phyloP scores from a whole-genome alignment of 2,797 vertebrate genomes.

The Coregonus sp. region DNA sequence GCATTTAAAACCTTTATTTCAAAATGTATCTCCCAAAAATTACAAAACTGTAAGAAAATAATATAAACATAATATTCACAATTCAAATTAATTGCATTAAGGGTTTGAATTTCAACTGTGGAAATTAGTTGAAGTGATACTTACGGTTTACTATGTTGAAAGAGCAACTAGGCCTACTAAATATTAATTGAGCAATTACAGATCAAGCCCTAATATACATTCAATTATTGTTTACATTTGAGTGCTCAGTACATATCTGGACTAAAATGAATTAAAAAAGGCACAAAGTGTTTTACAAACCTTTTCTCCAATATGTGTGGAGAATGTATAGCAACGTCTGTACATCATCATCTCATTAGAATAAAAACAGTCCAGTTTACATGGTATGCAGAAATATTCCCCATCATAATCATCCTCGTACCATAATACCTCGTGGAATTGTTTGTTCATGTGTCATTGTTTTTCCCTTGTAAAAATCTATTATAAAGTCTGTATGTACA shows the following conservation, averaged over 20 bases:
- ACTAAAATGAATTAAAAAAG: slow-evolving; percentile 10
- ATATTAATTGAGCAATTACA: not conserved
- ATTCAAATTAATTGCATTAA: slow-evolving; percentile 25
- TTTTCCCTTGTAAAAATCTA: slow-evolving; percentile 2
- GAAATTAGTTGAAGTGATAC: slow-evolving; percentile 13
- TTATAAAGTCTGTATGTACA: slow-evolving; percentile 17
- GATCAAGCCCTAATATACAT: not conserved
- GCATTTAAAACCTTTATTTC: slow-evolving; percentile 32
- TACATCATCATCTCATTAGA: not conserved
- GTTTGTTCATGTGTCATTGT: slow-evolving; percentile 3
- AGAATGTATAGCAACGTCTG: not conserved
- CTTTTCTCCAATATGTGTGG: not conserved
- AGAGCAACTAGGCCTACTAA: slow-evolving; percentile 1
- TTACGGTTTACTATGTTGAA: not conserved
- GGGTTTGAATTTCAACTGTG: slow-evolving; percentile 26
- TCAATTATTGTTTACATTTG: not conserved
- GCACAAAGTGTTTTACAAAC: slow-evolving; percentile 3
- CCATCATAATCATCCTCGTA: not conserved
- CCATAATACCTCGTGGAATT: not conserved
- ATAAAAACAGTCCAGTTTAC: slow-evolving; percentile 2
- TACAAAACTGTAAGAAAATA: slow-evolving; percentile 45
- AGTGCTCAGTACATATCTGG: slow-evolving; percentile 2
- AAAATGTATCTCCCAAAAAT: slow-evolving; percentile 23
- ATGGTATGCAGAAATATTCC: not conserved
- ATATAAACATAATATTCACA: slow-evolving; percentile 38